Evolutionary conservation across 2,797 vertebrate species (phyloP), one percentile per base, ranked within the genome.

Genomic region (Malurus splendens): DNA sequence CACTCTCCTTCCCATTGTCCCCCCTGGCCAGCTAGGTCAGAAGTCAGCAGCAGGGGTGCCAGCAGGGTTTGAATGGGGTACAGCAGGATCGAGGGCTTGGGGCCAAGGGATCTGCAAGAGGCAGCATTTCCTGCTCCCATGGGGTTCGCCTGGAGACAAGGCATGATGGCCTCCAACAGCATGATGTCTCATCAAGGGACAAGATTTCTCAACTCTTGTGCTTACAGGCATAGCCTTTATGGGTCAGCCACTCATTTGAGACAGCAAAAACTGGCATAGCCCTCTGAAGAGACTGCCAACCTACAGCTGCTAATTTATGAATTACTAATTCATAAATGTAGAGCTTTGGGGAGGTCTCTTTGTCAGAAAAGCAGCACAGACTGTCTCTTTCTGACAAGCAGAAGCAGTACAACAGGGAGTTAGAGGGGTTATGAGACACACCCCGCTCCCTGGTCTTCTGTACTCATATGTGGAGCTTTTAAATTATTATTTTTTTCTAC

Each of bases 251-350:
- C 55, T 75, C 56, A 60, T 73, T 22, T 86, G 80, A 67, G 66
- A 81, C 67, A 75, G 36, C 33, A 86, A 86, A 94, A 82, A 12
- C 83, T 93, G 87, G 91, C 86, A 86, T 6, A 73, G 45, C 18
- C 42, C 50, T 52, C 89, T 66, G 67, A 78, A 71, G 27, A 75
- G 48, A 14, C 24, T 86, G 91, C 86, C 91, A 92, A 64, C 32
- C 71, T 83, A 82, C 83, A 90, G 89, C 71, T 82, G 89, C 64
- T 94, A 79, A 94, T 93, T 87, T 90, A 86, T 92, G 86, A 94
- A 89, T 82, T 89, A 92, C 67, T 94, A 76, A 92, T 92, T 90
- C 82, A 89, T 86, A 92, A 87, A 83, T 64, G 60, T 22, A 83
- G 48, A 70, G 77, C 64, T 90, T 62, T 42, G 33, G 45, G 81